These are phyloP conservation scores for Onychorhynchus coronatus DNA, from an alignment of 2,113 vertebrate species.

Conservation along the genomic window DNA sequence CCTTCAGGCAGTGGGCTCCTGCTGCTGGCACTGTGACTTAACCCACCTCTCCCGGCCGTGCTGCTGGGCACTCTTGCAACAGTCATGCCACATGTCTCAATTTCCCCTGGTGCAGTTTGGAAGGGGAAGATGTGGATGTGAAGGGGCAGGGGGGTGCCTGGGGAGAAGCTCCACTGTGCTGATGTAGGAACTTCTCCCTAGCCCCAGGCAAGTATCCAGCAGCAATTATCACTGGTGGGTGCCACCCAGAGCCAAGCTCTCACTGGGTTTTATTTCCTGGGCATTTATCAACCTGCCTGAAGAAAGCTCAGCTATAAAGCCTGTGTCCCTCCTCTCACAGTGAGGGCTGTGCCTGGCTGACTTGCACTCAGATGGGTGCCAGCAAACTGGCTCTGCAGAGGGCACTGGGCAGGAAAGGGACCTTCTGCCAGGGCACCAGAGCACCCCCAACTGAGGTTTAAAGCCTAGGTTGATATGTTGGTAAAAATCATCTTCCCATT, in stretches of 20 bases:
- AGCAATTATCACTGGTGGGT: conserved; percentile 24
- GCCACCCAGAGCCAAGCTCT: conserved; percentile 16
- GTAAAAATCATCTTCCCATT: neutral
- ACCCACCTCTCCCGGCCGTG: fast-evolving
- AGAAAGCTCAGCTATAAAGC: neutral
- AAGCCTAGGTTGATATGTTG: neutral
- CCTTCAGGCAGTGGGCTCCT: neutral
- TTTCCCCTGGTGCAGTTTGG: neutral
- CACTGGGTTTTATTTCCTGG: neutral
- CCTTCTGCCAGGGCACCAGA: neutral
- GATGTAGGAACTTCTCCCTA: conserved; percentile 3
- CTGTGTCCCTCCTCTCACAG: neutral
- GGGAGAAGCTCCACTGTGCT: neutral
- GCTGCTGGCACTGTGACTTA: neutral
- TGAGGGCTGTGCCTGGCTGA: neutral
- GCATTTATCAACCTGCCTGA: neutral
- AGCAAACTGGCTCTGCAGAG: neutral
- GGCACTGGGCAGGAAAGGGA: neutral
- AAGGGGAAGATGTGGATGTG: neutral
- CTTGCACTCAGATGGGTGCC: fast-evolving
- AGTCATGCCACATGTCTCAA: fast-evolving
- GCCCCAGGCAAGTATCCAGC: neutral
- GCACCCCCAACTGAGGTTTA: neutral
- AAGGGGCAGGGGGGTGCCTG: neutral
- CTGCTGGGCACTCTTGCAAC: neutral